Percentiles rank a stretch among this genome's conserved stretches.
These are phyloP conservation scores for Synergus itoensis DNA, from an alignment of 2,888 invertebrate genomes.

Conservation along the genomic window DNA sequence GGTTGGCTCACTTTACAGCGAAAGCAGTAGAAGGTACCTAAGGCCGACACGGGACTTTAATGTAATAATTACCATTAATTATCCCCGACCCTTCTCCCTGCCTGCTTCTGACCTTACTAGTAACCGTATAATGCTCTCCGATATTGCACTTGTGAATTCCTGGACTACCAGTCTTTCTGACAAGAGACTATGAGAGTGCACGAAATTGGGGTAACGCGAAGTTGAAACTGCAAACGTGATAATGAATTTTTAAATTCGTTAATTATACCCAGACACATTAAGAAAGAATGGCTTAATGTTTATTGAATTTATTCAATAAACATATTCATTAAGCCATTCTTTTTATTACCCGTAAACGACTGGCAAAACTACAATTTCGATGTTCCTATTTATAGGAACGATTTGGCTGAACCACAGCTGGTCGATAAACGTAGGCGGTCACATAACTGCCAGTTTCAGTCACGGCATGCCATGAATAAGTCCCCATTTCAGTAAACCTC, in stretches of 20 bases:
- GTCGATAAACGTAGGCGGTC: slow-evolving; percentile 51
- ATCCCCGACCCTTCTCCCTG: slow-evolving; percentile 46
- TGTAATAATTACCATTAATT: slow-evolving; percentile 61
- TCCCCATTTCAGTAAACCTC: slow-evolving; percentile 54
- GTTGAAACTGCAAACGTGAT: background rate
- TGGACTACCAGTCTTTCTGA: slow-evolving; percentile 25
- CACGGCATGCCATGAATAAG: slow-evolving; percentile 67
- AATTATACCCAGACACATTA: no score
- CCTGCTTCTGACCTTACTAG: slow-evolving; percentile 30
- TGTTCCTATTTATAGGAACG: slow-evolving; percentile 23
- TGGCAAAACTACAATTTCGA: background rate
- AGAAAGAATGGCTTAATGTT: no score
- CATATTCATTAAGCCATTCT: no score
- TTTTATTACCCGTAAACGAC: no score
- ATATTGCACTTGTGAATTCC: slow-evolving; percentile 41
- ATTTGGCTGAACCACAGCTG: slow-evolving; percentile 46
- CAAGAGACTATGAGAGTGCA: slow-evolving; percentile 27
- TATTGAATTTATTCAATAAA: no score
- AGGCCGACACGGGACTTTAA: slow-evolving; percentile 40
- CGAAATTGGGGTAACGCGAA: background rate
- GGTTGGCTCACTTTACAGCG: slow-evolving; percentile 41
- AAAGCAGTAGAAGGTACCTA: slow-evolving; percentile 27
- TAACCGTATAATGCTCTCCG: slow-evolving; percentile 33
- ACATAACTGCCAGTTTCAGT: slow-evolving; percentile 69
- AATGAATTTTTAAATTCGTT: background rate